A percentile compares a stretch with the other conserved stretches of the same genome.
phyloP scores from a whole-genome alignment of 2,888 invertebrate species.

The Mythimna ferrago region DNA sequence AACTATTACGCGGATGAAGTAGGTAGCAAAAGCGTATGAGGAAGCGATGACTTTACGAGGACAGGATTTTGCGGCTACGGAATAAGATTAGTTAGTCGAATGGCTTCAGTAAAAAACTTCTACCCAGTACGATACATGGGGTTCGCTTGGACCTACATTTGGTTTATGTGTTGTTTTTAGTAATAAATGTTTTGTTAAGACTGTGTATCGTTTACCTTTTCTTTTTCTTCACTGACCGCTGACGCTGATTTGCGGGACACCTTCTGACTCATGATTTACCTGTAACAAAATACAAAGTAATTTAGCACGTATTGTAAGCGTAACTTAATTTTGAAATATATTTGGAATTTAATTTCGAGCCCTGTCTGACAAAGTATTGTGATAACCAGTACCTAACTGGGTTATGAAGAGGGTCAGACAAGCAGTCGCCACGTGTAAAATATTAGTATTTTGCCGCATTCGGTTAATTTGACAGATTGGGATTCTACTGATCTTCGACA shows the following conservation, averaged over 20 bases:
- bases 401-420: no score
- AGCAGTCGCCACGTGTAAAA: no score
- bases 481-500: no score
- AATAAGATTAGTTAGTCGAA: slow-evolving; percentile 12
- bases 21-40: no score
- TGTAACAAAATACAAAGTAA: slow-evolving; percentile 69
- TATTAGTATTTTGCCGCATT: no score
- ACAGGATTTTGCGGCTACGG: background rate
- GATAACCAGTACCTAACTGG: no score
- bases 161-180: background rate
- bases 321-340: background rate
- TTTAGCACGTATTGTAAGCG: background rate
- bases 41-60: background rate
- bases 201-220: slow-evolving; percentile 74
- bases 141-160: background rate
- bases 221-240: slow-evolving; percentile 81
- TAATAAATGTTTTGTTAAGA: slow-evolving; percentile 7
- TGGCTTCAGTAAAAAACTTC: slow-evolving; percentile 22
- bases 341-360: background rate
- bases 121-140: background rate
- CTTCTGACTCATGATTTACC: slow-evolving; percentile 86
- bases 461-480: no score
- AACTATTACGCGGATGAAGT: background rate
- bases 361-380: no score
- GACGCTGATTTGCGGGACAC: slow-evolving; percentile 80